Percentiles rank a stretch among this genome's conserved stretches.
These are phyloP conservation scores for Bombycilla garrulus DNA, from an alignment of 2,113 vertebrate species.

Conservation along the genomic window DNA sequence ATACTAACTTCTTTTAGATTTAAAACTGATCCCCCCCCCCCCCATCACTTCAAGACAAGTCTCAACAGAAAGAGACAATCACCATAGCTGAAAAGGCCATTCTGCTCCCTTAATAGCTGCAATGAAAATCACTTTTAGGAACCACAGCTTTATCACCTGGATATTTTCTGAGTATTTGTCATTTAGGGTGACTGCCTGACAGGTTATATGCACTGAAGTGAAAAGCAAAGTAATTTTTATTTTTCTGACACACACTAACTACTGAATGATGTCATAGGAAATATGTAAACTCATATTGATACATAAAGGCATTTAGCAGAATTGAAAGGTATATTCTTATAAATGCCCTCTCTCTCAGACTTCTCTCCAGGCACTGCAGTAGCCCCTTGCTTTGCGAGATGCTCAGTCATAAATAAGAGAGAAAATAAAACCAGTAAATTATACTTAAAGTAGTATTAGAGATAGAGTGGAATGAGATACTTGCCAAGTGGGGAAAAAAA, in stretches of 20 bases:
- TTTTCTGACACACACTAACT: not conserved
- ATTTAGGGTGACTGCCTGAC: not conserved
- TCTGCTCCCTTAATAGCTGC: not conserved
- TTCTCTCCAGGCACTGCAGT: not conserved
- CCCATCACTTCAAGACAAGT: not conserved
- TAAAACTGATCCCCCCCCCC: not conserved
- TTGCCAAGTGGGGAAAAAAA: conserved; percentile 9
- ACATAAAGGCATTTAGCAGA: not conserved
- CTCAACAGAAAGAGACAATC: not conserved
- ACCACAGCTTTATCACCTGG: not conserved
- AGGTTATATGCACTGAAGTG: not conserved
- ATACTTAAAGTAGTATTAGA: conserved; percentile 44
- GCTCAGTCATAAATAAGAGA: conserved; percentile 1
- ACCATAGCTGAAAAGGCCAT: not conserved
- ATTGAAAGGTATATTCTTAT: not conserved
- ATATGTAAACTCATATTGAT: not conserved
- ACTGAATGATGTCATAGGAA: not conserved
- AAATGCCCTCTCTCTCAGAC: not conserved
- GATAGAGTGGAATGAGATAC: conserved; percentile 15
- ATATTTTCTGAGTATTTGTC: not conserved
- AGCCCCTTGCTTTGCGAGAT: not conserved
- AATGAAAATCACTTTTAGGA: not conserved
- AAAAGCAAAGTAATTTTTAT: not conserved
- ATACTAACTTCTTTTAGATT: not conserved
- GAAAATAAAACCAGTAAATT: conserved; percentile 46